These are phyloP conservation scores for Lepidochitona cinerea DNA, from an alignment of 2,888 invertebrate genomes.

Conservation along the genomic window DNA sequence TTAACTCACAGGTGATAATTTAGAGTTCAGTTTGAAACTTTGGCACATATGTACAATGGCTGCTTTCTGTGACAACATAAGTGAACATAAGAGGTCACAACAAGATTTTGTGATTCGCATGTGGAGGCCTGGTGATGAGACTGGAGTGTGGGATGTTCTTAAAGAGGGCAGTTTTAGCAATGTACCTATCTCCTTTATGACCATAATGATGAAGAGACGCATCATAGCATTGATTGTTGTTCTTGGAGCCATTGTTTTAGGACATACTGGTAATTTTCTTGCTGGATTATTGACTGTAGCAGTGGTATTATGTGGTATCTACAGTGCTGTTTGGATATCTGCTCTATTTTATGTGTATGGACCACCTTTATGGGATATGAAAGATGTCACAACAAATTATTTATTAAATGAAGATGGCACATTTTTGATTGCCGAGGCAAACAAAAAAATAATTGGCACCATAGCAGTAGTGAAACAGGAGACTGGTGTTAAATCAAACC, in stretches of 20 bases:
- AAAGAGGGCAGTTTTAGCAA: constrained; percentile 38
- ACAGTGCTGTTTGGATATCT: constrained; percentile 16
- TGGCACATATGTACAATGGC: too few relatives aligned
- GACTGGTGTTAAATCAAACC: background rate
- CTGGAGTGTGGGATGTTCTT: constrained; percentile 28
- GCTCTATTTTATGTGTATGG: constrained; percentile 36
- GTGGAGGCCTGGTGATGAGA: constrained; percentile 27
- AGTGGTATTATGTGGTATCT: constrained; percentile 5
- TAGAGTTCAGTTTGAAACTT: too few relatives aligned
- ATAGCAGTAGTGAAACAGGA: constrained; percentile 32
- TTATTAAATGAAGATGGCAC: constrained; percentile 23
- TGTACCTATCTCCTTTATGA: constrained; percentile 27
- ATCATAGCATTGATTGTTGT: constrained; percentile 1
- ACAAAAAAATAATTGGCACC: constrained; percentile 35
- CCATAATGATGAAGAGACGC: constrained; percentile 17
- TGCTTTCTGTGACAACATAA: too few relatives aligned
- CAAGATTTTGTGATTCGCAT: constrained; percentile 18
- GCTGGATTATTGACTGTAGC: constrained; percentile 2
- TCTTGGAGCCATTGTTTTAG: constrained; percentile 8
- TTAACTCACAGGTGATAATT: too few relatives aligned
- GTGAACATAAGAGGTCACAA: too few relatives aligned
- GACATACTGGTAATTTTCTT: constrained; percentile 3
- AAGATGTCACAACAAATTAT: constrained; percentile 28
- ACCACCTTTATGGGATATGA: constrained; percentile 32
- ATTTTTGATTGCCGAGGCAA: constrained; percentile 38